These are phyloP conservation scores for Oxyura jamaicensis DNA, from an alignment of 2,113 vertebrate genomes.

Conservation along the genomic window DNA sequence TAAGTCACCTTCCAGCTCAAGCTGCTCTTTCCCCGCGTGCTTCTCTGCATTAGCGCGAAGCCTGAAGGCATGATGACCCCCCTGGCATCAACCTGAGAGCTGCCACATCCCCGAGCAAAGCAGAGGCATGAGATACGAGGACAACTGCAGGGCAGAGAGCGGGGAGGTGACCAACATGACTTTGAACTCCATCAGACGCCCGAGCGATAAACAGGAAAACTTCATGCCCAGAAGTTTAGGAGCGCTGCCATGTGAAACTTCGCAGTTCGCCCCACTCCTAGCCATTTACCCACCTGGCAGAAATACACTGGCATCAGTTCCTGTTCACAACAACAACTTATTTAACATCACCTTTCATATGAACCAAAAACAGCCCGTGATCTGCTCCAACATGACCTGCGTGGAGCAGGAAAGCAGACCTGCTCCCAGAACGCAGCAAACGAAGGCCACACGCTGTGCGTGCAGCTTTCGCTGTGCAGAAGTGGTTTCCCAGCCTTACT, in stretches of 20 bases:
- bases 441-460: background rate
- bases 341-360: background rate
- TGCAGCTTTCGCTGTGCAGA: background rate
- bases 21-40: background rate
- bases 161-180: background rate
- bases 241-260: background rate
- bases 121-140: background rate
- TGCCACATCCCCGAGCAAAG: background rate
- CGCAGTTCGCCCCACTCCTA: background rate
- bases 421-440: background rate
- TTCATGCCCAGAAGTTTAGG: background rate
- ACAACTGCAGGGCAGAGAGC: background rate
- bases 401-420: background rate
- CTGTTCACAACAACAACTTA: background rate
- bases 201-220: slow-evolving; percentile 2
- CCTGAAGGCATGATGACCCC: background rate
- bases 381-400: background rate
- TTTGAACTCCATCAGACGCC: background rate
- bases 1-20: background rate
- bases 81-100: background rate
- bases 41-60: background rate
- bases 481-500: background rate
- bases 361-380: background rate
- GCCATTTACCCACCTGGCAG: rapidly evolving
- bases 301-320: background rate